Percentiles rank a stretch among this genome's conserved stretches.
Evolutionary conservation across 1,140 invertebrate species (phyloP).

Genomic region (Eurosta solidaginis): DNA sequence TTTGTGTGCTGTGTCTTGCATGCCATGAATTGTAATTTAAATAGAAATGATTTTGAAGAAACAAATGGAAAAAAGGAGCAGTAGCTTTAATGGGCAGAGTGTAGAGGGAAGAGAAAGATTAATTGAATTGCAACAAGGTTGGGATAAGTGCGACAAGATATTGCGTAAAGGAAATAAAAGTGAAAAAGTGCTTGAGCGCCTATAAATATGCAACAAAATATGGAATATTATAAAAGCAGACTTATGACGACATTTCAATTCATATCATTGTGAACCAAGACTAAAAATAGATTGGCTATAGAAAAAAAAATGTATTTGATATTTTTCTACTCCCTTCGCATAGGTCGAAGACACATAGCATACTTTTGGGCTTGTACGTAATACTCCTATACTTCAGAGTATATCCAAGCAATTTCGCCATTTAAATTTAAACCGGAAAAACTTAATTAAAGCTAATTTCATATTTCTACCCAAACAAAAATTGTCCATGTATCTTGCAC

Average conservation of each 20-base stretch:
- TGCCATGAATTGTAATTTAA: slow-evolving; percentile 7
- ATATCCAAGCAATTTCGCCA: no score
- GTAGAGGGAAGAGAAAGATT: not conserved
- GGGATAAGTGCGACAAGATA: not conserved
- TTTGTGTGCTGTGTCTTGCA: not conserved
- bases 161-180: no score
- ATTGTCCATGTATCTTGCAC: no score
- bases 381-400: not conserved
- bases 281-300: no score
- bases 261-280: no score
- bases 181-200: not conserved
- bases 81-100: not conserved
- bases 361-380: not conserved
- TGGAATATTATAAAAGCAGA: not conserved
- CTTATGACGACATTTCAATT: no score
- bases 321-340: no score
- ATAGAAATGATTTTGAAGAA: not conserved
- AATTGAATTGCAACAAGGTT: not conserved
- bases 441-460: no score
- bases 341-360: not conserved
- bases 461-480: no score
- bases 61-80: not conserved
- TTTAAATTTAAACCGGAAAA: no score
- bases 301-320: no score
- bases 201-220: not conserved